These are phyloP conservation scores for Phyllotis vaccarum DNA, from an alignment of 2,797 vertebrate species.

Conservation along the genomic window DNA sequence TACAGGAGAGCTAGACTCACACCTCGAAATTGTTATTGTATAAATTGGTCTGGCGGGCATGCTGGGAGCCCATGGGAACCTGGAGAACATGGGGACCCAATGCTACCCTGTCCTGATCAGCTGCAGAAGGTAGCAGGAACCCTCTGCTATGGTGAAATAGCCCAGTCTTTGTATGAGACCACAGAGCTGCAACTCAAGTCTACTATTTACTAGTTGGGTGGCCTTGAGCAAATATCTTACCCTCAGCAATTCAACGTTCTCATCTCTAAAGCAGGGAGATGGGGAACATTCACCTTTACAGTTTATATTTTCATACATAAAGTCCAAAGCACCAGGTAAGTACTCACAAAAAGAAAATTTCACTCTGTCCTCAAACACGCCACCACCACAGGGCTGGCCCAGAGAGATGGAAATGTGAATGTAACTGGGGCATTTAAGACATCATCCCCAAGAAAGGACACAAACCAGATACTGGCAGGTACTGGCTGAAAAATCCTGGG, in stretches of 20 bases:
- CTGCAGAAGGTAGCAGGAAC: background rate
- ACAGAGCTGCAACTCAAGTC: background rate
- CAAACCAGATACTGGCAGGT: background rate
- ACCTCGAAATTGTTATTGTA: background rate
- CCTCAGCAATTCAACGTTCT: background rate
- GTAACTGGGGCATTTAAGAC: background rate
- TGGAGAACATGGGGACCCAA: too few species aligned
- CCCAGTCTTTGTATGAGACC: background rate
- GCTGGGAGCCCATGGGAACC: background rate
- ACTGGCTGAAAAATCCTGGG: background rate
- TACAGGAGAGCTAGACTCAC: background rate
- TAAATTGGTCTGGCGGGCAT: background rate
- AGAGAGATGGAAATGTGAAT: background rate
- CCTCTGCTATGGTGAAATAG: background rate
- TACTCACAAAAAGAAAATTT: background rate
- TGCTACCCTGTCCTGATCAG: background rate
- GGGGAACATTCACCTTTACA: background rate
- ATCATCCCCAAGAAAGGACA: background rate
- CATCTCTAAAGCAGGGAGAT: slow-evolving; percentile 19
- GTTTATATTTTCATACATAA: background rate
- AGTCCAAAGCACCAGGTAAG: background rate
- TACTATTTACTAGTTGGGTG: background rate
- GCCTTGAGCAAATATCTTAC: background rate
- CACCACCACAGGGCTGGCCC: background rate
- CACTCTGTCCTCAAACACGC: background rate